Percentiles rank a stretch among this genome's conserved stretches.
These are phyloP conservation scores for Diceros bicornis DNA, from an alignment of 2,797 vertebrate genomes.

Conservation along the genomic window DNA sequence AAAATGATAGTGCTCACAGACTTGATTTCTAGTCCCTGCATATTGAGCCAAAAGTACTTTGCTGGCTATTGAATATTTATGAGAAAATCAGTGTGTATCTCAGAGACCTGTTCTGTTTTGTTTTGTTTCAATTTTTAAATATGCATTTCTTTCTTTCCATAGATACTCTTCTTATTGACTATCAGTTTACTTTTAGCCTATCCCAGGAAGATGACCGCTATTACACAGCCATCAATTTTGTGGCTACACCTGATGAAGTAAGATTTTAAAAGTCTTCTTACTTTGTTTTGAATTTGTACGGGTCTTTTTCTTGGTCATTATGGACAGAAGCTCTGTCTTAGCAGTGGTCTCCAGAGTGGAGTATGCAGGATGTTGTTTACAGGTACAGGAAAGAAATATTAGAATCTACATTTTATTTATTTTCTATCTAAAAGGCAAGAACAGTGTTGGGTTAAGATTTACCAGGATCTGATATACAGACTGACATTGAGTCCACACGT, in stretches of 20 bases:
- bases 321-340: background rate
- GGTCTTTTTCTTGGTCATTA: constrained; percentile 52
- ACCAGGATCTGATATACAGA: background rate
- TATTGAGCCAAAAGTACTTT: constrained; percentile 45
- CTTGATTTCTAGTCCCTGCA: background rate
- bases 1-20: background rate
- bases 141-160: constrained; percentile 67
- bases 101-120: constrained; percentile 11
- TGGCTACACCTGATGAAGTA: constrained; percentile 99
- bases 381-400: constrained; percentile 12
- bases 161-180: constrained; percentile 99
- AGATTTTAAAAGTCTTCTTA: constrained; percentile 49
- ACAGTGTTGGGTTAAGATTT: background rate
- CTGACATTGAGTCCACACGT: background rate
- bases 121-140: constrained; percentile 51
- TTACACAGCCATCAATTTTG: constrained; percentile 99
- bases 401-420: constrained; percentile 22
- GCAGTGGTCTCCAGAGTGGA: constrained; percentile 22
- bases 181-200: constrained; percentile 99
- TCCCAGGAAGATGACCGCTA: constrained; percentile 99
- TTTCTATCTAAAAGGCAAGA: constrained; percentile 13
- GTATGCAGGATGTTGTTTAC: background rate
- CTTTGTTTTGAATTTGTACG: constrained; percentile 19
- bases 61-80: constrained; percentile 54
- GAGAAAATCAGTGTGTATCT: background rate